Evolutionary conservation across 2,113 vertebrate genomes (phyloP), one percentile per base, ranked within the genome.

Genomic region (rabbit (Oryctolagus cuniculus)): DNA sequence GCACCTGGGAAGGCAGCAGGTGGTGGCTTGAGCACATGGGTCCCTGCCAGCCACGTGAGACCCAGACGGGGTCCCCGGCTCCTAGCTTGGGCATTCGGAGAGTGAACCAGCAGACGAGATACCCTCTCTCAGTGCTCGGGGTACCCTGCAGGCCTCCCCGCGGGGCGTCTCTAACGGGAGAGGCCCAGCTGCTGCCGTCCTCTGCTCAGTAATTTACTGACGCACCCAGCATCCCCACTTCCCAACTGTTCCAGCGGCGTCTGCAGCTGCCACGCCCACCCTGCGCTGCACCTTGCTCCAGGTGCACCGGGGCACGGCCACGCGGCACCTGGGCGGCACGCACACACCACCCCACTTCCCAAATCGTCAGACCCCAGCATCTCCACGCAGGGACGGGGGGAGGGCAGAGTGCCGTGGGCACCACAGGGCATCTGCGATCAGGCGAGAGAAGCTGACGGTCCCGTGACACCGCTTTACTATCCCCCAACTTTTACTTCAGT

Each of bases 371-470:
- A 31, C 27, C 21, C 73, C n/a, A 6, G 29, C 31, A 69, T 4
- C 13, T 49, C 22, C 4, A 31, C 34, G 10, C 4, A 0, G 8
- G 63, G n/a, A 51, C n/a, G 8, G 31, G 63, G 0, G 4, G 12
- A 24, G 44, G 49, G 38, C 10, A 63, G 2, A 17, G 9, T 0
- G 5, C 2, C 1, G 44, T 2, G 38, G 61, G n/a, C 6, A 69
- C 17, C 0, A 3, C 0, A 10, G 11, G 6, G 66, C 34, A 58
- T 1, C 85, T 31, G 12, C 0, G 53, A 17, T 24, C 13, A 6
- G 1, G 21, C 0, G 2, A 25, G 66, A 31, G 24, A 55, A 6
- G 1, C 7, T 1, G 51, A 36, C 64, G 5, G 5, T 64, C 36
- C 44, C 0, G 1, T 0, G 31, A 21, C 1, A 24, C 0, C 2